phyloP scores from a whole-genome alignment of 1,140 invertebrate species.

The Potamilus streckersoni region DNA sequence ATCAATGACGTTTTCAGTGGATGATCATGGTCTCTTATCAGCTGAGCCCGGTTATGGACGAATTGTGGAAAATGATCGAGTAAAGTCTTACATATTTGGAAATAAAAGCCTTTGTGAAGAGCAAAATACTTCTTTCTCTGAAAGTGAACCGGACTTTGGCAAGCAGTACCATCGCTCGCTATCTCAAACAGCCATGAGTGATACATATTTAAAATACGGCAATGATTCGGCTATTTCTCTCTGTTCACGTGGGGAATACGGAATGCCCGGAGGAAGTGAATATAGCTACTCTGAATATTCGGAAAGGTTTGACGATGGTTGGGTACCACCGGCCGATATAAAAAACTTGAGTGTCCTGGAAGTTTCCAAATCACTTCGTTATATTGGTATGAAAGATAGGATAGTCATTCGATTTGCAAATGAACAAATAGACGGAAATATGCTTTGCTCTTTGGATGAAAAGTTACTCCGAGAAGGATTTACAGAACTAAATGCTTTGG shows the following conservation, averaged over 20 bases:
- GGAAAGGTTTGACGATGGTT: conserved; percentile 49
- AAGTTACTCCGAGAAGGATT: conserved; percentile 62
- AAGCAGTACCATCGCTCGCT: conserved; percentile 34
- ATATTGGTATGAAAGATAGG: conserved; percentile 64
- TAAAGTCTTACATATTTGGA: conserved; percentile 25
- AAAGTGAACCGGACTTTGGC: conserved; percentile 44
- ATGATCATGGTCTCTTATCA: not conserved
- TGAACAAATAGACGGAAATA: conserved; percentile 64
- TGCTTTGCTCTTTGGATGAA: conserved; percentile 56
- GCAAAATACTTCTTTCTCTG: conserved; percentile 31
- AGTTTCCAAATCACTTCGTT: conserved; percentile 57
- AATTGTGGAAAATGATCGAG: conserved; percentile 20
- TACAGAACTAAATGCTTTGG: conserved; percentile 62
- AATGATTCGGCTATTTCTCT: conserved; percentile 62
- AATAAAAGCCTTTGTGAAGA: conserved; percentile 10
- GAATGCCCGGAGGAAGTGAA: conserved; percentile 54
- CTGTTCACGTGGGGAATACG: conserved; percentile 54
- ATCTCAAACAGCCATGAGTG: conserved; percentile 45
- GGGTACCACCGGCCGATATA: conserved; percentile 55
- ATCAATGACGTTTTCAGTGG: conserved; percentile 12
- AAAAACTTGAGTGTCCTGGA: conserved; percentile 52
- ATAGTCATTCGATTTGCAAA: conserved; percentile 58
- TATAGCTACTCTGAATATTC: conserved; percentile 54
- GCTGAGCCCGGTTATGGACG: conserved; percentile 18
- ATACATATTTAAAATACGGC: conserved; percentile 40